These are phyloP conservation scores for Scortum barcoo DNA, from an alignment of 2,113 vertebrate genomes.

Conservation along the genomic window DNA sequence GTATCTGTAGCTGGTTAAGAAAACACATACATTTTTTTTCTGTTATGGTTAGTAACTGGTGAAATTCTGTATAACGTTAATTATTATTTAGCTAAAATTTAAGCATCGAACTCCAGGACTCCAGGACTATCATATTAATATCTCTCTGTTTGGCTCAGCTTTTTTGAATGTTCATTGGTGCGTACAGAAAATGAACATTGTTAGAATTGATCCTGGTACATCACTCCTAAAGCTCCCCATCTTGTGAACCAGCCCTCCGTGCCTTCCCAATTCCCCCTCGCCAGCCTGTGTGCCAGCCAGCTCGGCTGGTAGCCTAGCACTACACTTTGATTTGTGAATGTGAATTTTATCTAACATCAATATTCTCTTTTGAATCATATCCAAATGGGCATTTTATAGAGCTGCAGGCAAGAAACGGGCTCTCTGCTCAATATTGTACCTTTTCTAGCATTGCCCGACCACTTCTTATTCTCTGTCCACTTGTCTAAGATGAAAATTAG, in stretches of 20 bases:
- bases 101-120: neutral
- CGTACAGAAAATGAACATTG: slow-evolving; percentile 65
- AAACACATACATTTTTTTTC: neutral
- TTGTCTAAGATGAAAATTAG: slow-evolving; percentile 39
- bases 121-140: slow-evolving; percentile 49
- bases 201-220: slow-evolving; percentile 63
- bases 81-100: slow-evolving; percentile 33
- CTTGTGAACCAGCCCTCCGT: slow-evolving; percentile 57
- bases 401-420: slow-evolving; percentile 39
- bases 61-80: slow-evolving; percentile 15
- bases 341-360: slow-evolving; percentile 75
- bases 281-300: slow-evolving; percentile 41
- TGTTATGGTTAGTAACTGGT: neutral
- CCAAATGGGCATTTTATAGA: slow-evolving; percentile 69
- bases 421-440: slow-evolving; percentile 23
- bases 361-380: slow-evolving; percentile 73
- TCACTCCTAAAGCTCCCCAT: slow-evolving; percentile 45
- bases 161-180: slow-evolving; percentile 31
- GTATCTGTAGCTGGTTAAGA: neutral
- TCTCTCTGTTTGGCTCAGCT: slow-evolving; percentile 32
- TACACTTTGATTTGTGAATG: slow-evolving; percentile 76
- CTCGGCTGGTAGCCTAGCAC: slow-evolving; percentile 46
- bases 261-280: slow-evolving; percentile 26
- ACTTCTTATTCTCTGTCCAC: slow-evolving; percentile 12
- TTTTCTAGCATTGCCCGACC: slow-evolving; percentile 13